Evolutionary conservation across 2,797 vertebrate genomes (phyloP), one percentile per base, ranked within the genome.

Genomic region (Labeo calbasu): DNA sequence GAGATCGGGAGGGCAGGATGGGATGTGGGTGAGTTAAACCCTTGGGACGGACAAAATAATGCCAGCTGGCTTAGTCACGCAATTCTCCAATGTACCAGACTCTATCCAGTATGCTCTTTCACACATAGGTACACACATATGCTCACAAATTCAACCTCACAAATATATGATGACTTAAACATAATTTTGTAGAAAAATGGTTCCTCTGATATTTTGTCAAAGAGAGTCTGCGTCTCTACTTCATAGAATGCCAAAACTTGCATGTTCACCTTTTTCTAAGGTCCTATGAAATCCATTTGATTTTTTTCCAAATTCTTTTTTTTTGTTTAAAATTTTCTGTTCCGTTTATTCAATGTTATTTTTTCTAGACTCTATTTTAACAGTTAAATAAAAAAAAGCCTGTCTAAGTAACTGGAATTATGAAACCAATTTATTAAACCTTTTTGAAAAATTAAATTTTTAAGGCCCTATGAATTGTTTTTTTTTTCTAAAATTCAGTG

Each of bases 31-130:
- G 28, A 65, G 21, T 82, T 82, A 82, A 82, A 75, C 48, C 70
- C 50, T 23, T 48, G 50, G 77, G 84, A 76, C 46, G 6, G 51
- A 51, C 48, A 48, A 68, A 76, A 85, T 65, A 46, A 81, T 85
- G 70, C 51, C 78, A 81, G 61, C 61, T 85, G 84, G 81, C 81
- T 82, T 53, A 82, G 81, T 85, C 77, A 85, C 61, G 61, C 70
- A 85, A 75, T 51, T 68, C 70, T 65, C 55, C 59, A 65, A 57
- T 82, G 57, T 0, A 40, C 28, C 17, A 36, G 32, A 82, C 59
- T 75, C 43, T 65, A 53, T 66, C 46, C 32, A 43, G 46, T 51
- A 72, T n/a, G 1, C 1, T 59, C 43, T 59, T 7, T 40, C 36
- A 46, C 19, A 50, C 36, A 77, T 36, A 36, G 32, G n/a, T n/a